Evolutionary conservation across 2,113 vertebrate genomes (phyloP).

Genomic region (Gallinago undulata): DNA sequence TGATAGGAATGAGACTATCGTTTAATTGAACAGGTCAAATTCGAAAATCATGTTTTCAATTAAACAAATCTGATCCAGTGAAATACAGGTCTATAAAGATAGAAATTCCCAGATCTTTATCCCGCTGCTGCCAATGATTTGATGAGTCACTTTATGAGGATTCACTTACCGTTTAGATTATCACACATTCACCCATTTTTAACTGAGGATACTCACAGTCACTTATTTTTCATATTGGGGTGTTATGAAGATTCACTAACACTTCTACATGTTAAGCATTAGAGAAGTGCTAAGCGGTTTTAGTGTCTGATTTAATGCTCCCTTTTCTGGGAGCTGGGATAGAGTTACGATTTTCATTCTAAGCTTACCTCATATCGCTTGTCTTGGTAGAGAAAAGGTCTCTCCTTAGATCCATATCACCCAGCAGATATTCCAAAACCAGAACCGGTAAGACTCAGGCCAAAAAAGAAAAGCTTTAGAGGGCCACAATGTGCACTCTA

Average conservation of each 20-base stretch:
- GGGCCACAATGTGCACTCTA: rapidly evolving
- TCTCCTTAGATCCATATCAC: neutral
- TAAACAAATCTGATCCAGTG: neutral
- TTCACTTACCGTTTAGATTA: neutral
- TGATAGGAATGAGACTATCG: neutral
- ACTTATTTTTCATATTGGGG: neutral
- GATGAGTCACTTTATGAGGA: neutral
- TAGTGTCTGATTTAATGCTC: neutral
- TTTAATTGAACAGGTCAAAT: neutral
- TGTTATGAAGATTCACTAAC: neutral
- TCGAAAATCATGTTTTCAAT: neutral
- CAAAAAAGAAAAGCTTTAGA: neutral
- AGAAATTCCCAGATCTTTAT: neutral
- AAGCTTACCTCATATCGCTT: conserved; percentile 20
- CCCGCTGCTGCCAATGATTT: neutral
- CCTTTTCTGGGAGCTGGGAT: conserved; percentile 22
- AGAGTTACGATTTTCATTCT: conserved; percentile 13
- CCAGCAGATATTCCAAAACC: neutral
- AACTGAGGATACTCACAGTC: neutral
- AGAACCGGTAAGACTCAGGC: neutral
- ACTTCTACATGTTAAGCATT: neutral
- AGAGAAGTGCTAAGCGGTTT: neutral
- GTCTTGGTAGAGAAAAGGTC: conserved; percentile 15
- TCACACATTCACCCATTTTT: neutral
- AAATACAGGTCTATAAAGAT: neutral